Evolutionary conservation across 2,888 invertebrate species (phyloP).

Genomic region (Allolobophora icterica): DNA sequence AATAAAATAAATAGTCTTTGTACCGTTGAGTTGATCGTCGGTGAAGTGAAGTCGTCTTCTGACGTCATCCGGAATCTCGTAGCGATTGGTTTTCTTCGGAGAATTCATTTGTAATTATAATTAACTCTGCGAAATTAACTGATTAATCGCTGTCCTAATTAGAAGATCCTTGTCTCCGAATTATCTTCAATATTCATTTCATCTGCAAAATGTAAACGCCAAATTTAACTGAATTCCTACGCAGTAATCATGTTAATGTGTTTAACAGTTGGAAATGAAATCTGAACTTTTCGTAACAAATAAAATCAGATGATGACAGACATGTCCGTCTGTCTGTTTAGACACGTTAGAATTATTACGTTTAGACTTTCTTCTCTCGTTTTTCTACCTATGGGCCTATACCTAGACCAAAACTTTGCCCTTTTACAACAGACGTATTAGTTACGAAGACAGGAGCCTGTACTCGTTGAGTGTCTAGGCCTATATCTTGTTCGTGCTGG

Average conservation of each 20-base stretch:
- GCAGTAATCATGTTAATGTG: too few relatives aligned
- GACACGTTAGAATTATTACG: not conserved
- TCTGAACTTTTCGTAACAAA: too few relatives aligned
- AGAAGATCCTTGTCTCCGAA: not conserved
- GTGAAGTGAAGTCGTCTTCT: not conserved
- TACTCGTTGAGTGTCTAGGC: too few relatives aligned
- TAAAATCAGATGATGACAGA: too few relatives aligned
- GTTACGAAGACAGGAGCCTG: too few relatives aligned
- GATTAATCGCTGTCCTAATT: not conserved
- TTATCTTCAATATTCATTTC: not conserved
- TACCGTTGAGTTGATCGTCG: not conserved
- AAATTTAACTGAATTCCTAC: too few relatives aligned
- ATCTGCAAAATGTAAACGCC: too few relatives aligned
- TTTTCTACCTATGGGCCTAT: not conserved
- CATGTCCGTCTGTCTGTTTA: too few relatives aligned
- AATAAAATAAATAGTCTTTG: not conserved
- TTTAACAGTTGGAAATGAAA: too few relatives aligned
- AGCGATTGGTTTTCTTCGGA: not conserved
- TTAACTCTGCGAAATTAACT: not conserved
- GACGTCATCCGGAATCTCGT: not conserved
- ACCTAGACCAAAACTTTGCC: not conserved
- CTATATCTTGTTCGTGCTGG: too few relatives aligned
- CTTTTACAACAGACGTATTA: too few relatives aligned
- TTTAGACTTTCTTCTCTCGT: not conserved
- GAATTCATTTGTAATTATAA: not conserved